Percentiles rank a stretch among this genome's conserved stretches.
These are phyloP conservation scores for Trypoxylon attenuatum DNA, from an alignment of 2,888 invertebrate genomes.

Conservation along the genomic window DNA sequence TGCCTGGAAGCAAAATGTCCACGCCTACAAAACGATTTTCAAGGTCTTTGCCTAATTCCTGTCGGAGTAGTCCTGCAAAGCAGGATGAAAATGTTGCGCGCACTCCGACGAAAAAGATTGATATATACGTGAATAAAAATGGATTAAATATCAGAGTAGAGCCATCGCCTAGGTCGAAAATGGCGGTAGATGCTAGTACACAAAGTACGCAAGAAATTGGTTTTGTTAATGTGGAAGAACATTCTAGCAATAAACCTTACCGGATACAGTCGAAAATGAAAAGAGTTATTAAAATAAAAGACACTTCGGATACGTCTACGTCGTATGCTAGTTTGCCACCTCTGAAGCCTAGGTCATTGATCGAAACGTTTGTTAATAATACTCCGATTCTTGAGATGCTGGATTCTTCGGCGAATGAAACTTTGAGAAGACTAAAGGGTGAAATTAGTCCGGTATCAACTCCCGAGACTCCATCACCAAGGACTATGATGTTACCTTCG, in stretches of 20 bases:
- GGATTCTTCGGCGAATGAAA: constrained; percentile 61
- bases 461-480: constrained; percentile 70
- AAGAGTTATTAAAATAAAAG: constrained; percentile 49
- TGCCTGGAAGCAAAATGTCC: constrained; percentile 47
- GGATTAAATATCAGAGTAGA: constrained; percentile 44
- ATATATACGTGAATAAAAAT: constrained; percentile 35
- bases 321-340: constrained; percentile 69
- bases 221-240: constrained; percentile 35
- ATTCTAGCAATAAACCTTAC: constrained; percentile 39
- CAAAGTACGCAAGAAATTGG: constrained; percentile 60
- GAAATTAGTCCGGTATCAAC: constrained; percentile 70
- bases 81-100: not conserved
- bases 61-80: constrained; percentile 52
- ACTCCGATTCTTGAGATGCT: constrained; percentile 68
- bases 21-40: constrained; percentile 55
- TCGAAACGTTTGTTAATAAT: constrained; percentile 44
- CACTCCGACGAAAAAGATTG: constrained; percentile 25
- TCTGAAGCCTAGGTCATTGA: constrained; percentile 38
- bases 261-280: constrained; percentile 44
- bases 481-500: constrained; percentile 67
- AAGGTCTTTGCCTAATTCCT: constrained; percentile 52
- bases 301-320: constrained; percentile 69
- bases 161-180: constrained; percentile 25
- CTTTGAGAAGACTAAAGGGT: constrained; percentile 36
- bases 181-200: constrained; percentile 59